Evolutionary conservation across 1,140 invertebrate species (phyloP), one percentile per base, ranked within the genome.

Genomic region (Drosophila pectinifera): DNA sequence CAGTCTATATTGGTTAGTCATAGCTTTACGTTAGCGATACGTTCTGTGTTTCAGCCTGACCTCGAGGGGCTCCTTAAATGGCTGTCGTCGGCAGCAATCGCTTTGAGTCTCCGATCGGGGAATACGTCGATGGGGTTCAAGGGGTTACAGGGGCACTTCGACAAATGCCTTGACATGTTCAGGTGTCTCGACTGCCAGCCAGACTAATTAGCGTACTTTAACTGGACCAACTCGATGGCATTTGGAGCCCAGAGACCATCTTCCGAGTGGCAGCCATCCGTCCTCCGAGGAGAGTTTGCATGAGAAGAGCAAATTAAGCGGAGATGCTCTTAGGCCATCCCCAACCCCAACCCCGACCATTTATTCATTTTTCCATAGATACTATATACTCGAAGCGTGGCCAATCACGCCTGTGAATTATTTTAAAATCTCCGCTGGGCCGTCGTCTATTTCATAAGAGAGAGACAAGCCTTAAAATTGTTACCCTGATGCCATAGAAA

Each of bases 121-220:
- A 28, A 8, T 28, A 28, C 26, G 58, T 7, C 8, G 28, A 24
- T 53, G 38, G 28, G 36, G 18, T 18, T 20, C 13, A 11, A 5
- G 62, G 39, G 64, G 65, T 43, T 58, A 55, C 1, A 34, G 18
- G 70, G 65, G 78, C 43, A 14, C n/a, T n/a, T n/a, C n/a, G 74
- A 38, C 79, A 70, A 75, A 62, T 78, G 62, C 85, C 85, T 90
- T 89, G 84, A 89, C 85, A 89, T 90, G 80, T 80, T 90, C 84
- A 89, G 77, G 77, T 89, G 84, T 78, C 49, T 51, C 38, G n/a
- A 39, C 38, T 39, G 28, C 14, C 49, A 14, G 48, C 26, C 49
- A 80, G 83, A 88, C 80, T 83, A 89, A 89, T 88, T 89, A 79
- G 80, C 42, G 54, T 68, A 76, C 65, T 80, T 62, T 65, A 73